A percentile compares a stretch with the other conserved stretches of the same genome.
Evolutionary conservation across 2,888 invertebrate species (phyloP).

Genomic region (Luperina nickerlii): DNA sequence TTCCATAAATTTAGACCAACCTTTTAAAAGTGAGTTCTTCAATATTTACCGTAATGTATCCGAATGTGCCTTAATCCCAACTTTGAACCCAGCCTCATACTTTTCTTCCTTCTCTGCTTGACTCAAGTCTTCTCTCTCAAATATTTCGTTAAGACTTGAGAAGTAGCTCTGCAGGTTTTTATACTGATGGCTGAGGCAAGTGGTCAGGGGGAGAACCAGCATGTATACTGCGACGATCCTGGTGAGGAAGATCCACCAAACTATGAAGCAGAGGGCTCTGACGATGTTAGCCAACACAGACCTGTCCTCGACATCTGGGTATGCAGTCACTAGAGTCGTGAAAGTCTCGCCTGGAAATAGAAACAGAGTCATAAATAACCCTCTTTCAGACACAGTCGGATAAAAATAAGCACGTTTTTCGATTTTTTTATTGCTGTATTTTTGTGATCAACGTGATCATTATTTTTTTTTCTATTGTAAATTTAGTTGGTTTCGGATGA

Average conservation of each 20-base stretch:
- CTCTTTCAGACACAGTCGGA: no score
- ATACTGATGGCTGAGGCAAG: constrained; percentile 74
- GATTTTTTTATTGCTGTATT: not conserved
- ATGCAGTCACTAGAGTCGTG: constrained; percentile 71
- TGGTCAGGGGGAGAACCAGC: constrained; percentile 66
- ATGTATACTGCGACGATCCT: constrained; percentile 63
- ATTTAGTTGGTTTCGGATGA: not conserved
- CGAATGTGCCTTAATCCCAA: constrained; percentile 76
- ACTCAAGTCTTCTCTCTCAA: constrained; percentile 61
- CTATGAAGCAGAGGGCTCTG: constrained; percentile 62
- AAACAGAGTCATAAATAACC: not conserved
- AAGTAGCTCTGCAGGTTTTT: constrained; percentile 78
- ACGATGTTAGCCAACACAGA: constrained; percentile 61
- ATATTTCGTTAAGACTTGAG: constrained; percentile 70
- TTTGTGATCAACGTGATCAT: not conserved
- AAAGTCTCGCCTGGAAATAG: constrained; percentile 69
- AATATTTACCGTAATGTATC: constrained; percentile 74
- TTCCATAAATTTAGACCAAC: not conserved
- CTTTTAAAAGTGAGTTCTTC: not conserved
- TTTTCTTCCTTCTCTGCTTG: constrained; percentile 72
- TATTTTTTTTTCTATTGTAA: not conserved
- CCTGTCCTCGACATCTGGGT: constrained; percentile 71
- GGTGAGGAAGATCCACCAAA: constrained; percentile 70
- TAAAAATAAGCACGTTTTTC: not conserved
- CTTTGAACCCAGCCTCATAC: constrained; percentile 73